Conservation (phyloP, 2,797 vertebrate genomes). For the Enteromius anoplus region DNA sequence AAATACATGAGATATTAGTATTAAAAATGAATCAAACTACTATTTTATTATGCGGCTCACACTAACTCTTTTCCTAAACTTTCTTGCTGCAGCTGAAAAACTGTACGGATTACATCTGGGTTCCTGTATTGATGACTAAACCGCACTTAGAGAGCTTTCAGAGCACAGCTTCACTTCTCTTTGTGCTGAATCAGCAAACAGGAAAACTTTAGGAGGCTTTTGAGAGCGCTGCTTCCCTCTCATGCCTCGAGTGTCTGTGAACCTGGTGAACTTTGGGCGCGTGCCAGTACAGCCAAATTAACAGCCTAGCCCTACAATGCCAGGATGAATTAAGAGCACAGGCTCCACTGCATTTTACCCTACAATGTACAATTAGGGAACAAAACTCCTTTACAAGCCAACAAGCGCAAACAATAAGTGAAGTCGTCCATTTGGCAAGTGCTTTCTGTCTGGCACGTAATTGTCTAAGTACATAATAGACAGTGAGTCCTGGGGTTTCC, state of each 20-base stretch:
- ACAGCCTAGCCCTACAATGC: slow-evolving; percentile 14
- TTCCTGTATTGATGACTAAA: slow-evolving; percentile 21
- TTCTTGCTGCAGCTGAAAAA: background rate
- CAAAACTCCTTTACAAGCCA: slow-evolving; percentile 37
- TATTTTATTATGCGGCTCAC: background rate
- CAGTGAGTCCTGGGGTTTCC: slow-evolving; percentile 45
- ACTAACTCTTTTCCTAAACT: background rate
- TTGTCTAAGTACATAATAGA: slow-evolving; percentile 53
- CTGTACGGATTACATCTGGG: slow-evolving; percentile 1
- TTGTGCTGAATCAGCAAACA: slow-evolving; percentile 46
- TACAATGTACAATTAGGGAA: slow-evolving; percentile 6
- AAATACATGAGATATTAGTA: background rate
- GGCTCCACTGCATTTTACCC: slow-evolving; percentile 10
- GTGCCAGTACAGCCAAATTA: slow-evolving; percentile 38
- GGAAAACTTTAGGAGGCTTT: slow-evolving; percentile 40
- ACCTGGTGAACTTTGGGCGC: slow-evolving; percentile 47
- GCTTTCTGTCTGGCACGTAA: slow-evolving; percentile 32
- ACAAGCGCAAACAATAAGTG: slow-evolving; percentile 51
- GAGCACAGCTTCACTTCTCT: background rate
- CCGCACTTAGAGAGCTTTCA: background rate
- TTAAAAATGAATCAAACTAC: background rate
- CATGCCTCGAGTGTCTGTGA: slow-evolving; percentile 43
- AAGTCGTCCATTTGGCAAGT: slow-evolving; percentile 31
- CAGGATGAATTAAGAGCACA: slow-evolving; percentile 20
- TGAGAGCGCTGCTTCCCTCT: slow-evolving; percentile 40